Evolutionary conservation across 2,888 invertebrate genomes (phyloP).

Genomic region (Erebia ligea): DNA sequence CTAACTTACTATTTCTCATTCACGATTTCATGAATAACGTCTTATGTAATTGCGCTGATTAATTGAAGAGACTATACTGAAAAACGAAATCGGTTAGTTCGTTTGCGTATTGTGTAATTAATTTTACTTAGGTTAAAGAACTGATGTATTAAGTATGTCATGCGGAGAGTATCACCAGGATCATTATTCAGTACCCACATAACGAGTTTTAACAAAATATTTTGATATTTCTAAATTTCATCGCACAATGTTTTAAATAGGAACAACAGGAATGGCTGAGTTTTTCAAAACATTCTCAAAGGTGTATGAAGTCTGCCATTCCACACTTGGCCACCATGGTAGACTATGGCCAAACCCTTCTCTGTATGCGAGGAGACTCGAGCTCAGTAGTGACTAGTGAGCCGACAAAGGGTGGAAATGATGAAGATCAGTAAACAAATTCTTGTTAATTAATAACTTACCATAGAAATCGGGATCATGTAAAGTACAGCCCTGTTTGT

Average conservation of each 20-base stretch:
- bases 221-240: neutral
- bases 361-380: too few species aligned
- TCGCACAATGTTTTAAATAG: neutral
- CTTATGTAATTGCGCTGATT: conserved; percentile 26
- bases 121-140: neutral
- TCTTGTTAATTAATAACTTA: neutral
- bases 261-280: neutral
- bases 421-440: neutral
- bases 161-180: neutral
- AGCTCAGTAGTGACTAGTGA: too few species aligned
- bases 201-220: too few species aligned
- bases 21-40: conserved; percentile 30
- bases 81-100: neutral
- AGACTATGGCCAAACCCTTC: too few species aligned
- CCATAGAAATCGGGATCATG: neutral
- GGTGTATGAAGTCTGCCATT: neutral
- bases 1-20: conserved; percentile 26
- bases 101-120: neutral
- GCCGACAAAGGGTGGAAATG: too few species aligned
- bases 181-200: too few species aligned
- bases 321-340: too few species aligned
- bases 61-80: conserved; percentile 9
- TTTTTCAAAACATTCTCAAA: neutral
- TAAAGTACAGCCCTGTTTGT: neutral
- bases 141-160: neutral